Evolutionary conservation across 2,113 vertebrate species (phyloP).

Genomic region (Nycticorax nycticorax): DNA sequence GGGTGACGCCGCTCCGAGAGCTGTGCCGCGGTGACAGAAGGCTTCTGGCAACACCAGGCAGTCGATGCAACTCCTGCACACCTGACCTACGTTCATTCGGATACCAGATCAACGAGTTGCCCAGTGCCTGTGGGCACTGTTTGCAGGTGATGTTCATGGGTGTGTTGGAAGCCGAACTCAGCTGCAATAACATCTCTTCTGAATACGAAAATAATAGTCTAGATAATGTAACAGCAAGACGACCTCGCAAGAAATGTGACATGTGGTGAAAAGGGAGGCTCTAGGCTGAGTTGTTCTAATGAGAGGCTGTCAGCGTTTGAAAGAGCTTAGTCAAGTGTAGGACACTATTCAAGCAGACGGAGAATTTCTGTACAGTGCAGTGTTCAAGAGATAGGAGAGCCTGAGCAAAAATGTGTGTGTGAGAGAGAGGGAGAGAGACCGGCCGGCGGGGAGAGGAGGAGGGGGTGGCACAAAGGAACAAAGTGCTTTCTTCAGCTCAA

Average conservation of each 20-base stretch:
- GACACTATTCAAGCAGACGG: not conserved
- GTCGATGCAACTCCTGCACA: not conserved
- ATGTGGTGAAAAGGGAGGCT: not conserved
- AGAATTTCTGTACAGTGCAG: not conserved
- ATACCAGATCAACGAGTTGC: not conserved
- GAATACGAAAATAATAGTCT: not conserved
- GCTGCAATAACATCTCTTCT: not conserved
- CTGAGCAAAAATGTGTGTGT: not conserved
- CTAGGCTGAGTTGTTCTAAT: conserved; percentile 1
- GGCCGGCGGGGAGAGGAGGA: not conserved
- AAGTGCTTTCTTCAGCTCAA: conserved; percentile 18
- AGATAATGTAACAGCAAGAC: not conserved
- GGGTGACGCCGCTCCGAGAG: fast-evolving
- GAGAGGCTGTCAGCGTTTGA: not conserved
- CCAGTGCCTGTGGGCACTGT: not conserved
- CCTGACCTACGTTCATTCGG: not conserved
- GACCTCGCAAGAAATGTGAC: not conserved
- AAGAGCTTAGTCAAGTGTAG: conserved; percentile 26
- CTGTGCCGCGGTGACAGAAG: fast-evolving
- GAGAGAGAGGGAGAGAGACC: not conserved
- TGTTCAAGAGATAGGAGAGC: not conserved
- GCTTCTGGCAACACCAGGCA: not conserved
- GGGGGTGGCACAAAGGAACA: not conserved
- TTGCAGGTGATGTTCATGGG: not conserved
- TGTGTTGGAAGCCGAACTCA: not conserved